A percentile compares a stretch with the other conserved stretches of the same genome.
These are phyloP conservation scores for Orthonychiurus folsomi DNA, from an alignment of 2,888 invertebrate genomes.

Conservation along the genomic window DNA sequence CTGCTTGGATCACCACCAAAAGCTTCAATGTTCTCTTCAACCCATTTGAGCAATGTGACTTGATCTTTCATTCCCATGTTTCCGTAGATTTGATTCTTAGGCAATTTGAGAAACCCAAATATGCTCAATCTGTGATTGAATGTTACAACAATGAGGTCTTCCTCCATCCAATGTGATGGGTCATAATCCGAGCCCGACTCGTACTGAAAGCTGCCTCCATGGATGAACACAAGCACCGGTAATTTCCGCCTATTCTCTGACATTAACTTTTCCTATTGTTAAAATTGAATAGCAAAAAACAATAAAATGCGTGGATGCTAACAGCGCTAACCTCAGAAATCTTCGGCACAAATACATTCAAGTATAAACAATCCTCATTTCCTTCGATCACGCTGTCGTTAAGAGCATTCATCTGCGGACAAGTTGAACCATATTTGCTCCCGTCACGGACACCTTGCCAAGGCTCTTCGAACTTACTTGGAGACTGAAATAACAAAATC, in stretches of 20 bases:
- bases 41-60: conserved; percentile 24
- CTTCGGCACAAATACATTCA: not conserved
- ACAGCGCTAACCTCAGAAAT: too few species aligned
- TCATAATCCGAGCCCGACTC: conserved; percentile 28
- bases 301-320: too few species aligned
- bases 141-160: conserved; percentile 29
- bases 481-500: too few species aligned
- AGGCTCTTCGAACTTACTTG: not conserved
- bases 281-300: not conserved
- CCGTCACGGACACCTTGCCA: not conserved
- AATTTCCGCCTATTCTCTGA: not conserved
- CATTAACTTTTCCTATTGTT: too few species aligned
- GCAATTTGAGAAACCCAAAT: conserved; percentile 23
- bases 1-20: conserved; percentile 22
- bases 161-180: conserved; percentile 27
- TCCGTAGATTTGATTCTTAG: conserved; percentile 21
- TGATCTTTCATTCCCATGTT: conserved; percentile 34
- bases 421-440: not conserved
- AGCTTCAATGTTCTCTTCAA: conserved; percentile 19
- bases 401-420: not conserved
- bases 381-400: not conserved
- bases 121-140: conserved; percentile 29
- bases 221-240: conserved; percentile 21
- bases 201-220: conserved; percentile 32
- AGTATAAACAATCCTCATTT: conserved; percentile 5